phyloP scores from a whole-genome alignment of 2,888 invertebrate genomes.

The Ptychoptera albimana region DNA sequence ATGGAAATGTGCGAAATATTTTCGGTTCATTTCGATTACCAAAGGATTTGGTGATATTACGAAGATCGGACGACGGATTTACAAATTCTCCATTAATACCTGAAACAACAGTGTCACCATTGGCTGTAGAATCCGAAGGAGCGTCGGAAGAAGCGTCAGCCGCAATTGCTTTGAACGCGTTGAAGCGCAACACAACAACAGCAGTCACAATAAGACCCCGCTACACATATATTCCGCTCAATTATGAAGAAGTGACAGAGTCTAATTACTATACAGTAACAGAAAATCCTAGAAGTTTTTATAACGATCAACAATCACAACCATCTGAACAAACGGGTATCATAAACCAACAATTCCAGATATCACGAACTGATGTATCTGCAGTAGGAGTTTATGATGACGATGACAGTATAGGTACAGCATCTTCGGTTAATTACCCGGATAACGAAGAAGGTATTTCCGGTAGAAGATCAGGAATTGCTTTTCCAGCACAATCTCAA shows the following conservation, averaged over 20 bases:
- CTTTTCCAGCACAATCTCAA: constrained; percentile 26
- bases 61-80: constrained; percentile 8
- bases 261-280: too few species aligned
- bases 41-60: constrained; percentile 10
- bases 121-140: constrained; percentile 14
- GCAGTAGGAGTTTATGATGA: too few species aligned
- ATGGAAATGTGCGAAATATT: constrained; percentile 23
- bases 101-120: constrained; percentile 1
- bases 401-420: too few species aligned
- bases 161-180: constrained; percentile 16
- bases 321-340: too few species aligned
- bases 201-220: constrained; percentile 10
- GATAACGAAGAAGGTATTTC: constrained; percentile 18
- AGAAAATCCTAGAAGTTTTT: too few species aligned
- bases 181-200: constrained; percentile 2
- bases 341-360: too few species aligned
- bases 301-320: too few species aligned
- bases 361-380: too few species aligned
- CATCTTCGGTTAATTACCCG: too few species aligned
- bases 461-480: constrained; percentile 28
- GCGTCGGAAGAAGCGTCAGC: constrained; percentile 16
- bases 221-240: too few species aligned
- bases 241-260: too few species aligned
- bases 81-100: constrained; percentile 2
- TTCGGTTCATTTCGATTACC: constrained; percentile 24